A percentile compares a stretch with the other conserved stretches of the same genome.
Evolutionary conservation across 2,797 vertebrate genomes (phyloP).

Genomic region (Microctenopoma stevenorrisi): DNA sequence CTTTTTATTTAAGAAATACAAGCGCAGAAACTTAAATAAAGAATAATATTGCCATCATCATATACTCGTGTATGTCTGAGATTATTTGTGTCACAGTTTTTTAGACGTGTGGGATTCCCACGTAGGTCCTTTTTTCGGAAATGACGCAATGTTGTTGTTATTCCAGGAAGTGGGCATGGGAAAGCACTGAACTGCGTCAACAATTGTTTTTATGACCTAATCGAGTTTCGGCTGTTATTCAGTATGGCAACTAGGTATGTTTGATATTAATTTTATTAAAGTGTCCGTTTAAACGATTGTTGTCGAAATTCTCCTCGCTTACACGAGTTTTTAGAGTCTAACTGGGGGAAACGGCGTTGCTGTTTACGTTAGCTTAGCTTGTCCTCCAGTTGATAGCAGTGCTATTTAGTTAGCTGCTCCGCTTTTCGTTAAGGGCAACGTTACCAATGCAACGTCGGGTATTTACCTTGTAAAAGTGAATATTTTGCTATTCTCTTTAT

Average conservation of each 20-base stretch:
- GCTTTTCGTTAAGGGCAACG: constrained; percentile 3
- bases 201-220: constrained; percentile 63
- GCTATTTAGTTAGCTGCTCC: constrained; percentile 23
- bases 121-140: constrained; percentile 54
- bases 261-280: constrained; percentile 16
- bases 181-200: constrained; percentile 87
- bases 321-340: constrained; percentile 15
- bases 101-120: constrained; percentile 43
- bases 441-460: neutral
- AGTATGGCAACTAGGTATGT: constrained; percentile 77
- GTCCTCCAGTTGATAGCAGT: constrained; percentile 49
- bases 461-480: neutral
- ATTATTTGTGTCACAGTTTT: neutral
- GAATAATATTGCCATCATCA: no score
- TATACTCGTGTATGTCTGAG: neutral
- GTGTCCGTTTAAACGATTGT: neutral
- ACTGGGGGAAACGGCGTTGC: constrained; percentile 8
- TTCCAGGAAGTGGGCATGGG: constrained; percentile 82
- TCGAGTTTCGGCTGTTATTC: constrained; percentile 53
- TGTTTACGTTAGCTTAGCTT: constrained; percentile 71
- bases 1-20: no score
- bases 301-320: neutral
- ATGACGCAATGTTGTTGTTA: constrained; percentile 79
- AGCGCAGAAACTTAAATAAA: no score
- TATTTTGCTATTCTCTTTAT: neutral